These are phyloP conservation scores for Alethe castanea DNA, from an alignment of 2,113 vertebrate species.

Conservation along the genomic window DNA sequence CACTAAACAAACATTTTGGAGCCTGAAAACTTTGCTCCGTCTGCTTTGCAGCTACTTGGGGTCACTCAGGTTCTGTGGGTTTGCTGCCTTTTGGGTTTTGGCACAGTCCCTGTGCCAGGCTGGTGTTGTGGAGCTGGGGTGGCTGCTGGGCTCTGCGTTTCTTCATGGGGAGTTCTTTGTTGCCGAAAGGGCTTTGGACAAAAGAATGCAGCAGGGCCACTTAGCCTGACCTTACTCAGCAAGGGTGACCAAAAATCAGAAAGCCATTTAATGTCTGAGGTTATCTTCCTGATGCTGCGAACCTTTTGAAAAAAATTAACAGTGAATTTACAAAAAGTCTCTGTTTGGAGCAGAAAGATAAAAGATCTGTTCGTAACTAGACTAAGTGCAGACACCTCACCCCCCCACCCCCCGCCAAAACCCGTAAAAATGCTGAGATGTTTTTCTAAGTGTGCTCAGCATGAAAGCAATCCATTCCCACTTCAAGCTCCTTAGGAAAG, in stretches of 20 bases:
- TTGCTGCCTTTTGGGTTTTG: not conserved
- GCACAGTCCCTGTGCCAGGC: not conserved
- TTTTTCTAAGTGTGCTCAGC: not conserved
- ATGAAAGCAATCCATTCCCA: not conserved
- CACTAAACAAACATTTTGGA: not conserved
- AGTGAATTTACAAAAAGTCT: not conserved
- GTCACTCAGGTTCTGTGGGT: not conserved
- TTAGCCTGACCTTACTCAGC: conserved; percentile 27
- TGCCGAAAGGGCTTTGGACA: conserved; percentile 13
- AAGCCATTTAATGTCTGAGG: not conserved
- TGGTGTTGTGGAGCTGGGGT: not conserved
- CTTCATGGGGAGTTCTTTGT: not conserved
- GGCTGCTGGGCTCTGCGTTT: not conserved
- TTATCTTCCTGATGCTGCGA: not conserved
- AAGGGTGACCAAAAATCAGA: not conserved
- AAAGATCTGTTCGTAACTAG: not conserved
- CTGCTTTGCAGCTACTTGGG: not conserved
- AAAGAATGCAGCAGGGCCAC: conserved; percentile 56
- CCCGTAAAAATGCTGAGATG: not conserved
- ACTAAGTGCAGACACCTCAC: not conserved
- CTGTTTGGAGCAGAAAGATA: not conserved
- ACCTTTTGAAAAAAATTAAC: not conserved
- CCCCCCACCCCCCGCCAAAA: not conserved
- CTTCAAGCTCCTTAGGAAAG: not conserved
- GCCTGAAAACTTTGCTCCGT: not conserved